Percentiles rank a stretch among this genome's conserved stretches.
Conservation (phyloP, 2,888 invertebrate species). For the Lepidochrysops patricia region DNA sequence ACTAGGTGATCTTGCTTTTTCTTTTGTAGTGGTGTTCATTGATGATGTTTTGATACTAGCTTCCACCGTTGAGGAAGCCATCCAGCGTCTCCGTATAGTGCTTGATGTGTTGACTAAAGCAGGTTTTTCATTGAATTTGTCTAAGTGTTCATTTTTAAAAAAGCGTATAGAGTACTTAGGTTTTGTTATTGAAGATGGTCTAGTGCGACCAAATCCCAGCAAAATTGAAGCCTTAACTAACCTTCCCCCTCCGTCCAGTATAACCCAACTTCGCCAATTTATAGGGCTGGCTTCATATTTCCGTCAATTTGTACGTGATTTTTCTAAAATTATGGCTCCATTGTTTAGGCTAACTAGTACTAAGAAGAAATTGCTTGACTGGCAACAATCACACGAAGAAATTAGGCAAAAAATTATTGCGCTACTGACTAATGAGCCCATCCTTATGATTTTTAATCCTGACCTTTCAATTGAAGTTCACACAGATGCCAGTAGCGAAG, state of each 20-base stretch:
- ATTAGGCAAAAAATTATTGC: constrained; percentile 17
- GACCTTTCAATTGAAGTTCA: not conserved
- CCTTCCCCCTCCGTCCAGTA: constrained; percentile 9
- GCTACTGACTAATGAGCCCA: constrained; percentile 19
- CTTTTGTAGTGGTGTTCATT: constrained; percentile 26
- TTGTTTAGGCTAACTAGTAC: constrained; percentile 10
- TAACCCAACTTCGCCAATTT: constrained; percentile 14
- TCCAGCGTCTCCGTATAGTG: constrained; percentile 18
- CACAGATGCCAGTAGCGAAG: not conserved
- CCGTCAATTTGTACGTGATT: constrained; percentile 7
- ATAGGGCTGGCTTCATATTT: constrained; percentile 22
- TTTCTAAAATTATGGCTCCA: constrained; percentile 12
- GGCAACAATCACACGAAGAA: constrained; percentile 12
- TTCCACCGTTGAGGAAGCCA: not conserved
- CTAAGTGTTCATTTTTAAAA: constrained; percentile 15
- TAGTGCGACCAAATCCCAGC: constrained; percentile 24
- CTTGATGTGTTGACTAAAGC: constrained; percentile 23
- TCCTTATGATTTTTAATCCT: constrained; percentile 22
- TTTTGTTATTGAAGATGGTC: constrained; percentile 17
- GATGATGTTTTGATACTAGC: constrained; percentile 28
- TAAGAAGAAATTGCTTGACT: constrained; percentile 11
- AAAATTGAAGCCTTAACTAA: constrained; percentile 23
- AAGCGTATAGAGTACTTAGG: constrained; percentile 24
- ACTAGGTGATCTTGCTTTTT: constrained; percentile 12
- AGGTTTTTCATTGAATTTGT: not conserved